These are phyloP conservation scores for Horisme vitalbata DNA, from an alignment of 2,888 invertebrate genomes.

Conservation along the genomic window DNA sequence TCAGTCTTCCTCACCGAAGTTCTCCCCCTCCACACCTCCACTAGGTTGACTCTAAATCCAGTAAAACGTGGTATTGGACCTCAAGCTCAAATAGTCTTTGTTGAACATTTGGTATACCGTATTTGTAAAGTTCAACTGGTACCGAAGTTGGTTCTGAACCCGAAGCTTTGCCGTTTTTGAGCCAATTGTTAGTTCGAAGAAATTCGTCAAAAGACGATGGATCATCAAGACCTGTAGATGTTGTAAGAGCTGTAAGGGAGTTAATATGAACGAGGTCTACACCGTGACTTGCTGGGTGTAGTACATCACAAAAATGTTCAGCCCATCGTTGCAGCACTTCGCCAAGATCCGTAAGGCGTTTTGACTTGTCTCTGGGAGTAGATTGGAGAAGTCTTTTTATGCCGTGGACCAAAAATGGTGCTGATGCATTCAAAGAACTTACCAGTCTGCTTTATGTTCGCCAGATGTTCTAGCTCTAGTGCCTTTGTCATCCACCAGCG, in stretches of 20 bases:
- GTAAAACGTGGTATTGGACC: too few relatives aligned
- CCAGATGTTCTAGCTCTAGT: conserved; percentile 17
- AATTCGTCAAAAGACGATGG: conserved; percentile 11
- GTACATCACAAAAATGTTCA: conserved; percentile 21
- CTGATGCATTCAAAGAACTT: conserved; percentile 19
- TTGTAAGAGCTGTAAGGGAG: too few relatives aligned
- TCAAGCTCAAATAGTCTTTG: too few relatives aligned
- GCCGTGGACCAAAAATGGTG: conserved; percentile 17
- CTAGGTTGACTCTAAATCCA: too few relatives aligned
- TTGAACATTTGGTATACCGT: too few relatives aligned
- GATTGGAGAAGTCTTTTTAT: conserved; percentile 17
- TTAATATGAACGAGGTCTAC: neutral
- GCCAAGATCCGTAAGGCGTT: conserved; percentile 9
- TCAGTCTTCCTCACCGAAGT: too few relatives aligned
- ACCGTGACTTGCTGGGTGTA: conserved; percentile 5
- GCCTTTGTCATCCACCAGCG: conserved; percentile 25
- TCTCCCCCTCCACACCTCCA: too few relatives aligned
- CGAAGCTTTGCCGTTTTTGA: conserved; percentile 10
- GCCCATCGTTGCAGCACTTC: conserved; percentile 19
- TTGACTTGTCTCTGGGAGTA: conserved; percentile 9
- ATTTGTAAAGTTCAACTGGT: too few relatives aligned
- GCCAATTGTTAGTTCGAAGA: neutral
- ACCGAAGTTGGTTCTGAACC: too few relatives aligned
- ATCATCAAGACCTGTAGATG: neutral
- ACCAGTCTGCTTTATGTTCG: conserved; percentile 12